phyloP scores from a whole-genome alignment of 2,797 vertebrate species.

The Pelochelys cantorii region DNA sequence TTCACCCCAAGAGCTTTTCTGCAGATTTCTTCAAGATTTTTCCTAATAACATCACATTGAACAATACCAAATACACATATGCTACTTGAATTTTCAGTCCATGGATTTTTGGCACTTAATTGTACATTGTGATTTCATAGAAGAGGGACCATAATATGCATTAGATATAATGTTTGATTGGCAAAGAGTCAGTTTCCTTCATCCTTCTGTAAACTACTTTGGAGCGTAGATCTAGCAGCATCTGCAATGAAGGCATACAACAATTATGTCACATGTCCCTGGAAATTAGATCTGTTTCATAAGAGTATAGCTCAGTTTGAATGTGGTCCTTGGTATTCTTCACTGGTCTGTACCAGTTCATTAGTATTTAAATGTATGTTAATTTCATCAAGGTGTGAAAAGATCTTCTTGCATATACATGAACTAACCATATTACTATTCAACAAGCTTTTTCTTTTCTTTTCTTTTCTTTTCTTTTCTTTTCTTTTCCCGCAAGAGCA shows the following conservation, averaged over 20 bases:
- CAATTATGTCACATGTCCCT: conserved; percentile 53
- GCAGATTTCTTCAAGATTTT: conserved; percentile 24
- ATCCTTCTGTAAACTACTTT: conserved; percentile 34
- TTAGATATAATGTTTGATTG: conserved; percentile 47
- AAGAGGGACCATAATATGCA: conserved; percentile 55
- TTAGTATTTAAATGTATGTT: conserved; percentile 86
- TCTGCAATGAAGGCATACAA: conserved; percentile 52
- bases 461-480: neutral
- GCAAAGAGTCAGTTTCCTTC: conserved; percentile 46
- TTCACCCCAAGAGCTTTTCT: neutral
- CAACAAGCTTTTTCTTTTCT: conserved; percentile 39
- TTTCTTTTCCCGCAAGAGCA: conserved; percentile 57
- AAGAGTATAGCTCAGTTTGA: conserved; percentile 52
- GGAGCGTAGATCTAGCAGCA: conserved; percentile 44
- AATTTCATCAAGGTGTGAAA: conserved; percentile 84
- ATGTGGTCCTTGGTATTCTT: conserved; percentile 71
- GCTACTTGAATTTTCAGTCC: conserved; percentile 20
- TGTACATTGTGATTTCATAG: conserved; percentile 39
- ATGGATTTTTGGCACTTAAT: conserved; percentile 33
- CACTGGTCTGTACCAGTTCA: conserved; percentile 63
- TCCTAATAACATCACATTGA: conserved; percentile 21
- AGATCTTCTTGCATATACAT: conserved; percentile 83
- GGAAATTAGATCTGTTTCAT: conserved; percentile 67
- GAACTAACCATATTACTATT: conserved; percentile 80
- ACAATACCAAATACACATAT: conserved; percentile 37